phyloP scores from a whole-genome alignment of 2,113 vertebrate genomes.

The Chloropsis hardwickii region DNA sequence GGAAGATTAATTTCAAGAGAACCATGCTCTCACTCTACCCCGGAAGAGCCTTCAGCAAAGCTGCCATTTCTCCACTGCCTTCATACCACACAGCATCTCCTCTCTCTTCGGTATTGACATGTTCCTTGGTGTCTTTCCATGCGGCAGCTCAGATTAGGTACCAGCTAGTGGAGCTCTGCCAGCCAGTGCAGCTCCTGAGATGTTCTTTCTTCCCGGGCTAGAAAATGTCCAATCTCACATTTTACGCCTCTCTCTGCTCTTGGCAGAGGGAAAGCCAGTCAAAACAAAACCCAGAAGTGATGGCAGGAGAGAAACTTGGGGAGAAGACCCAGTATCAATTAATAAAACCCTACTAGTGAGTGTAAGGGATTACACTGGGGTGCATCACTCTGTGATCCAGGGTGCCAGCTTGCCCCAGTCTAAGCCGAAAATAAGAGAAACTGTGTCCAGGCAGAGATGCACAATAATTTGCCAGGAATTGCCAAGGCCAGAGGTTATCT shows the following conservation, averaged over 20 bases:
- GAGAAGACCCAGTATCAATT: background rate
- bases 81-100: background rate
- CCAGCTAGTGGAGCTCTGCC: background rate
- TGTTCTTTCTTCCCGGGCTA: background rate
- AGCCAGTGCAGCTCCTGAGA: background rate
- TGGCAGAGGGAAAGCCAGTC: background rate
- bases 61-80: background rate
- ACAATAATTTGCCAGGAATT: background rate
- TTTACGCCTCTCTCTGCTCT: background rate
- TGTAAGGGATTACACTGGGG: background rate
- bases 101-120: background rate
- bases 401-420: background rate
- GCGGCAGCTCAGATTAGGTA: background rate
- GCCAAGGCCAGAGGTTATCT: background rate
- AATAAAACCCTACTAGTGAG: background rate
- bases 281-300: background rate
- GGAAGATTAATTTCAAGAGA: background rate
- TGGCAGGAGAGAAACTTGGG: background rate
- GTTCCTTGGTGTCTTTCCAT: background rate
- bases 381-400: background rate
- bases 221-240: background rate
- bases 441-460: background rate
- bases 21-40: background rate
- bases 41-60: background rate
- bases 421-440: background rate